Conservation (phyloP, 2,888 invertebrate genomes). For the Polyommatus icarus region DNA sequence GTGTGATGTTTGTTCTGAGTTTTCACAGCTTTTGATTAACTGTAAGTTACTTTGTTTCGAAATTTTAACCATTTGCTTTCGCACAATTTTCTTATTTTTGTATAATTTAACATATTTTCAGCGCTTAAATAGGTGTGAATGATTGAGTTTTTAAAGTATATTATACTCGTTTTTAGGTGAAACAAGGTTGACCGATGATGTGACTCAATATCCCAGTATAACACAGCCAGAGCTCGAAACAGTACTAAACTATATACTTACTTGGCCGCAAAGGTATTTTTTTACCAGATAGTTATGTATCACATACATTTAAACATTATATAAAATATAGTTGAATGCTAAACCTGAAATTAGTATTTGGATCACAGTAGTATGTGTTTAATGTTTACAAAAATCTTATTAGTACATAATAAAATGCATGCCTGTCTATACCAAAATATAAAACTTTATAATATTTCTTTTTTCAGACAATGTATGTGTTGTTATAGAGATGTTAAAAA, state of each 20-base stretch:
- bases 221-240: constrained; percentile 90
- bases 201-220: constrained; percentile 86
- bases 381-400: constrained; percentile 26
- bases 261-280: constrained; percentile 94
- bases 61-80: constrained; percentile 57
- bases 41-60: constrained; percentile 79
- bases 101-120: constrained; percentile 28
- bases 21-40: constrained; percentile 92
- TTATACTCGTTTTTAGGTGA: constrained; percentile 85
- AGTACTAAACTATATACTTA: constrained; percentile 90
- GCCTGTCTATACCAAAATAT: constrained; percentile 1
- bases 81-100: constrained; percentile 30
- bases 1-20: constrained; percentile 98
- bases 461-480: constrained; percentile 95
- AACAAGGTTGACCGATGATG: constrained; percentile 88
- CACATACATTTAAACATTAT: background rate
- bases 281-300: constrained; percentile 29
- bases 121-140: background rate
- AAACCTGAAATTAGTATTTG: background rate
- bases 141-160: constrained; percentile 33
- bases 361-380: background rate
- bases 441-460: constrained; percentile 38
- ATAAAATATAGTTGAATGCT: background rate
- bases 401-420: constrained; percentile 14
- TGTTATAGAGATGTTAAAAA: constrained; percentile 95